Conservation (phyloP, 2,888 invertebrate genomes). For the Caenorhabditis imperialis region DNA sequence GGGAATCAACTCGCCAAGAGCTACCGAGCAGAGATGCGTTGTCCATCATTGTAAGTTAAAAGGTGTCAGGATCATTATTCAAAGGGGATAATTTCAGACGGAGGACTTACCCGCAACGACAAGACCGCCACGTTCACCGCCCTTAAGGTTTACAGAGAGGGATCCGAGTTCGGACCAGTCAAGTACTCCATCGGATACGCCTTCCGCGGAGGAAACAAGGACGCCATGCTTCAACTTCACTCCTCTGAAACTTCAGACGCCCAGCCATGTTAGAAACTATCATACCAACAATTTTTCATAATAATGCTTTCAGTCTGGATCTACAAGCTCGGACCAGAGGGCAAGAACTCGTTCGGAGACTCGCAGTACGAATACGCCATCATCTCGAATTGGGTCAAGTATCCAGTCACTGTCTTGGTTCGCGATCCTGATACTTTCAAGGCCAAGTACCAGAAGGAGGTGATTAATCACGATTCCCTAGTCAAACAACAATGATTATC, state of each 20-base stretch:
- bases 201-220: slow-evolving; percentile 78
- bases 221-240: slow-evolving; percentile 78
- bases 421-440: slow-evolving; percentile 78
- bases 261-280: slow-evolving; percentile 72
- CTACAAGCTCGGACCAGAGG: slow-evolving; percentile 78
- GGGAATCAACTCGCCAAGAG: slow-evolving; percentile 76
- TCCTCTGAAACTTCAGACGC: slow-evolving; percentile 77
- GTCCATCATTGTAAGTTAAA: slow-evolving; percentile 78
- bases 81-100: slow-evolving; percentile 76
- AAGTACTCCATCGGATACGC: slow-evolving; percentile 78
- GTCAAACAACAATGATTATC: not conserved
- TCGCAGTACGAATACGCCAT: slow-evolving; percentile 78
- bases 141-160: slow-evolving; percentile 78
- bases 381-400: slow-evolving; percentile 78
- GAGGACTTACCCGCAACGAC: slow-evolving; percentile 78
- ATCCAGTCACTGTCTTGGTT: slow-evolving; percentile 78
- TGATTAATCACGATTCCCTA: not conserved
- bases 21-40: slow-evolving; percentile 78
- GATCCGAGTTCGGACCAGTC: slow-evolving; percentile 78
- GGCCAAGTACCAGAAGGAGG: slow-evolving; percentile 74
- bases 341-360: slow-evolving; percentile 78
- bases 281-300: not conserved
- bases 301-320: slow-evolving; percentile 76
- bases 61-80: no score
- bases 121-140: slow-evolving; percentile 78